Percentiles rank a stretch among this genome's conserved stretches.
phyloP scores from a whole-genome alignment of 2,113 vertebrate genomes.

The Zosterops japonicus region DNA sequence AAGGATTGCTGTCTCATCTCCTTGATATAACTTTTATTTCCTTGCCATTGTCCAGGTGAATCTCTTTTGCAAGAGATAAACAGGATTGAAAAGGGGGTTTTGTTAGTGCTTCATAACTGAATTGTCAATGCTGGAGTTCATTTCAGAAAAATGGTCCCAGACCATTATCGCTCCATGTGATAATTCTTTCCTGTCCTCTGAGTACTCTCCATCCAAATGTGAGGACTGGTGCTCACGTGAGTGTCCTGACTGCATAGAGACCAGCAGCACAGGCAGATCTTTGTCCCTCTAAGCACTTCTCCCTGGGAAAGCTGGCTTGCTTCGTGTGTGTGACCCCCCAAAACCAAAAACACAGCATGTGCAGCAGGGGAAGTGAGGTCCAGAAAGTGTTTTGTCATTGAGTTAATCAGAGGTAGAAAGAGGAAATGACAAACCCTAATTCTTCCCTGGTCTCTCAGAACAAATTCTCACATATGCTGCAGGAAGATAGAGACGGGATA shows the following conservation, averaged over 20 bases:
- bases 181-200: not conserved
- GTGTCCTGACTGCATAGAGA: not conserved
- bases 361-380: not conserved
- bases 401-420: not conserved
- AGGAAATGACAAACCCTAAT: not conserved
- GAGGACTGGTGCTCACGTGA: not conserved
- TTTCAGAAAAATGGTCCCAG: not conserved
- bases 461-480: not conserved
- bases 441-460: not conserved
- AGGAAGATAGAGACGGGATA: not conserved
- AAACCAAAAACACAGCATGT: not conserved
- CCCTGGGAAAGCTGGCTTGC: not conserved
- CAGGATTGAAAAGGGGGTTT: not conserved
- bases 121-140: not conserved
- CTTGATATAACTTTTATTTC: constrained; percentile 76
- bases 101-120: not conserved
- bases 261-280: not conserved
- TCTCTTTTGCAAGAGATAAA: constrained; percentile 36
- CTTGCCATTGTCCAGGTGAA: constrained; percentile 76
- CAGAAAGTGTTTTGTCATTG: not conserved
- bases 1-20: constrained; percentile 64
- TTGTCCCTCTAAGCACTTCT: not conserved
- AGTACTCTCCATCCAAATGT: not conserved
- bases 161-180: not conserved
- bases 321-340: fast-evolving